Evolutionary conservation across 2,797 vertebrate genomes (phyloP), one percentile per base, ranked within the genome.

Genomic region (Phrynocephalus vlangalii): DNA sequence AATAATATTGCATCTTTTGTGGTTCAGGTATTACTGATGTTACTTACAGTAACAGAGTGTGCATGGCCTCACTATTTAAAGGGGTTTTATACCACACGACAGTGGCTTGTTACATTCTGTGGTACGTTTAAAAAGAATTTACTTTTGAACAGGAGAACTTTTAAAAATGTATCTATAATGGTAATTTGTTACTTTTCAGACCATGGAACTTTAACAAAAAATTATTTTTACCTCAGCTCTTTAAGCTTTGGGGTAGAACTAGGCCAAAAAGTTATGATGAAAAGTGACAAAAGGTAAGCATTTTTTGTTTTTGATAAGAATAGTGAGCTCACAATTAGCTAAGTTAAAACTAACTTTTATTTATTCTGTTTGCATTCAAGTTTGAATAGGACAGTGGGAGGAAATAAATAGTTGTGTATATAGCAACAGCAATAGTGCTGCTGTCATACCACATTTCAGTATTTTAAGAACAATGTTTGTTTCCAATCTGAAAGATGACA

Each of bases 401-500:
- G 6, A 71, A 63, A 70, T 4, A 72, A 56, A 56, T 56, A 56
- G 52, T 56, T 56, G 11, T 56, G 52, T 13, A 11, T 56, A 56
- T 56, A 56, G 52, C 52, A 56, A 56, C 52, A 56, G 5, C 26
- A 66, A 78, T n/a, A 9, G 8, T 13, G 16, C 33, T 33, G 44
- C 66, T 44, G 15, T 50, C 30, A 38, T 38, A 44, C 50, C 3
- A 50, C 10, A 28, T 56, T 56, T 56, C 52, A 56, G 52, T 56
- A 56, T 56, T 56, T 56, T 56, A 56, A 56, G 52, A 56, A 56
- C 52, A 56, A 9, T 56, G 33, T 70, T 33, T 79, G 33, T 70
- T 33, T 79, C 50, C 67, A 71, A 48, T 67, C 18, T 60, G 78
- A 82, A 95, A 92, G 90, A 92, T 91, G 93, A 91, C 90, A 93